These are phyloP conservation scores for Chaetoderma sp. DNA, from an alignment of 2,888 invertebrate genomes.

Conservation along the genomic window DNA sequence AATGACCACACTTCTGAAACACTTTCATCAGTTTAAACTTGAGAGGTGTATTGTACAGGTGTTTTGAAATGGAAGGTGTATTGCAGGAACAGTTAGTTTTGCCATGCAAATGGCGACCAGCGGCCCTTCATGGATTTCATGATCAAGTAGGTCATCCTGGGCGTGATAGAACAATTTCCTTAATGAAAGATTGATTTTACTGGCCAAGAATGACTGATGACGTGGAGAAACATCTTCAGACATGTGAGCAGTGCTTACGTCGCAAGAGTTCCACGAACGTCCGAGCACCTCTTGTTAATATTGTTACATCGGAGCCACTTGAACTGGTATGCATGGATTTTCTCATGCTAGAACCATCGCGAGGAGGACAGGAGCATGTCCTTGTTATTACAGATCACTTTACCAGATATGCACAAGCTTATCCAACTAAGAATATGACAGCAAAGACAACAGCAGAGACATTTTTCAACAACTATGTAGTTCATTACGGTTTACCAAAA, in stretches of 20 bases:
- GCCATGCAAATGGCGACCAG: not conserved
- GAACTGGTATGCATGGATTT: constrained; percentile 4
- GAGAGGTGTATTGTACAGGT: too few relatives aligned
- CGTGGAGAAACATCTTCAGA: not conserved
- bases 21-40: too few relatives aligned
- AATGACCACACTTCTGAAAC: too few relatives aligned
- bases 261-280: not conserved
- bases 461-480: constrained; percentile 11
- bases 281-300: not conserved
- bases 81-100: not conserved
- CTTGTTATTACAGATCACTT: constrained; percentile 18
- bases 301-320: not conserved
- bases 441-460: constrained; percentile 21
- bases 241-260: not conserved
- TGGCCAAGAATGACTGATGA: constrained; percentile 2
- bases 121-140: not conserved
- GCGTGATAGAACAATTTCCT: not conserved
- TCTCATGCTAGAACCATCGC: constrained; percentile 1
- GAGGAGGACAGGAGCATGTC: constrained; percentile 7
- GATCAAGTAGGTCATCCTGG: not conserved
- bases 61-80: too few relatives aligned
- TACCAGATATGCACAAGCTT: constrained; percentile 9
- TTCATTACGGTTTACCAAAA: constrained; percentile 15
- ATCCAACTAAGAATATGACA: constrained; percentile 16
- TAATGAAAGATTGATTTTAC: not conserved